Conservation (phyloP, 2,797 vertebrate genomes). For the Pipistrellus pipistrellus region DNA sequence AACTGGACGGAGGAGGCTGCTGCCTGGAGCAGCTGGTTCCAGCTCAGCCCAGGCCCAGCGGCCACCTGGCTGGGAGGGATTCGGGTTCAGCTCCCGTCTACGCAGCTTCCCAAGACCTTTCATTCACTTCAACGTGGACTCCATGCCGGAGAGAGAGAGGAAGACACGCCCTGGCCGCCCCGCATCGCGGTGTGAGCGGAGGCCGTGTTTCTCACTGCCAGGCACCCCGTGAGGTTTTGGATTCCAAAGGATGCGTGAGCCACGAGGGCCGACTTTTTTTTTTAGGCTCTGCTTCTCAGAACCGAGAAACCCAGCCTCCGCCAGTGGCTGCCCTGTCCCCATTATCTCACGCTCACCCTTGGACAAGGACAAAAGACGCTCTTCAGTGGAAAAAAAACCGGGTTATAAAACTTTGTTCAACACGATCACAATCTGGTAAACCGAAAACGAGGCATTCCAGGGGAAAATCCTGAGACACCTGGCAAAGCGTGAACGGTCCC, state of each 20-base stretch:
- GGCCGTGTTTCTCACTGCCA: neutral
- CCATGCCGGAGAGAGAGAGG: neutral
- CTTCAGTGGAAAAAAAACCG: neutral
- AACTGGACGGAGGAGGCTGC: neutral
- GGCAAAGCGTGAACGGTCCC: neutral
- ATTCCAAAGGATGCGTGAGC: neutral
- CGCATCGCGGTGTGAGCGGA: fast-evolving
- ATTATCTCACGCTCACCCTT: neutral
- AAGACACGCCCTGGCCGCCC: neutral
- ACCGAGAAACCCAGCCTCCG: neutral
- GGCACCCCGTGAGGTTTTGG: neutral
- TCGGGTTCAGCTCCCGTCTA: neutral
- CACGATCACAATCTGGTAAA: neutral
- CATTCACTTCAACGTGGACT: fast-evolving
- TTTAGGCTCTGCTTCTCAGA: neutral
- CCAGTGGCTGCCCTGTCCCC: neutral
- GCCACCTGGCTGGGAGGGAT: neutral
- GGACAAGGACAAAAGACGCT: neutral
- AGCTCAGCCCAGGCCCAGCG: neutral
- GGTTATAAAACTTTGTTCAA: neutral
- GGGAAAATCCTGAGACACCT: neutral
- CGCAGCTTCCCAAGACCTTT: neutral
- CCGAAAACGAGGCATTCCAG: neutral
- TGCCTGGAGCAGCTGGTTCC: neutral
- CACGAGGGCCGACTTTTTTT: neutral